phyloP scores from a whole-genome alignment of 2,888 invertebrate genomes.

The Baronia brevicornis region DNA sequence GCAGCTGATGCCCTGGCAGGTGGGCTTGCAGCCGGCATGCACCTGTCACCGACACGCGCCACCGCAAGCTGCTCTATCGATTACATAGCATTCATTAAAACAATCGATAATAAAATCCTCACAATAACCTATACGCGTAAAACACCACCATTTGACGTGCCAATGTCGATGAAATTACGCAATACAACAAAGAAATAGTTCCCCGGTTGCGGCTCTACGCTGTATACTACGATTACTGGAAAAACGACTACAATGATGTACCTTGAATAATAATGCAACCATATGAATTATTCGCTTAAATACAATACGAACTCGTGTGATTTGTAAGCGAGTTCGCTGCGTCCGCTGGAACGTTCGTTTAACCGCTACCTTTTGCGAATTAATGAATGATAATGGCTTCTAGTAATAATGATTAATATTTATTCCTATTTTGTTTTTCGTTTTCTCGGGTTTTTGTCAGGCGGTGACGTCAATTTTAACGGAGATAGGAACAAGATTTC shows the following conservation, averaged over 20 bases:
- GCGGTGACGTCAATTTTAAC: conserved; percentile 9
- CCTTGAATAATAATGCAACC: conserved; percentile 28
- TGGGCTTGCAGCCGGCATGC: conserved; percentile 65
- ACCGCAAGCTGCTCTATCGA: conserved; percentile 64
- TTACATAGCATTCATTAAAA: conserved; percentile 40
- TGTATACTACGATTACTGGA: conserved; percentile 17
- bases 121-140: conserved; percentile 34
- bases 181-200: conserved; percentile 22
- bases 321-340: conserved; percentile 11
- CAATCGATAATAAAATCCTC: conserved; percentile 38
- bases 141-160: conserved; percentile 40
- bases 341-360: conserved; percentile 26
- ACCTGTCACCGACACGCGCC: conserved; percentile 62
- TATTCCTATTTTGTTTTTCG: too few relatives aligned
- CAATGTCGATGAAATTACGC: conserved; percentile 30
- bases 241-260: conserved; percentile 21
- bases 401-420: conserved; percentile 3
- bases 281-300: conserved; percentile 19
- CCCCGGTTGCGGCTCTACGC: conserved; percentile 17
- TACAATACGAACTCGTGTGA: conserved; percentile 14
- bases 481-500: conserved; percentile 2
- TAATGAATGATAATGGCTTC: conserved; percentile 30
- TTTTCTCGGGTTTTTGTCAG: too few relatives aligned
- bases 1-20: conserved; percentile 70
- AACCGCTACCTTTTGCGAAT: conserved; percentile 26